Conservation (phyloP, 2,797 vertebrate species). For the Okamejei kenojei region DNA sequence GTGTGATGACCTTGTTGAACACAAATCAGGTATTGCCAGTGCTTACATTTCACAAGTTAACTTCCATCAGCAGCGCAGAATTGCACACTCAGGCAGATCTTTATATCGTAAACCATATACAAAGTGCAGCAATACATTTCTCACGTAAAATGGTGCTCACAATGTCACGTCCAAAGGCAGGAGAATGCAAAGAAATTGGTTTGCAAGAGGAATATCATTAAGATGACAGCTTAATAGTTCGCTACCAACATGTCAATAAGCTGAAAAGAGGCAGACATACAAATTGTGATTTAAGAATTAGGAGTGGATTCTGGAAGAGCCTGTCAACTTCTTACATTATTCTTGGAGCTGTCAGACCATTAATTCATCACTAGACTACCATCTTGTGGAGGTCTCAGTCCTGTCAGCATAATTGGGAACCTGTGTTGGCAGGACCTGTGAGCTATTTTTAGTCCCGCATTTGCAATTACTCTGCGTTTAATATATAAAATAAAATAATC, state of each 20-base stretch:
- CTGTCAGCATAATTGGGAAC: slow-evolving; percentile 13
- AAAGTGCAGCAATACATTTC: not conserved
- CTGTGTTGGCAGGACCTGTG: not conserved
- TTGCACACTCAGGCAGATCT: not conserved
- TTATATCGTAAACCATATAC: not conserved
- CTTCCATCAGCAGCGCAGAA: not conserved
- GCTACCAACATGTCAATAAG: not conserved
- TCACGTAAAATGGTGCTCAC: not conserved
- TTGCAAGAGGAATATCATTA: slow-evolving; percentile 12
- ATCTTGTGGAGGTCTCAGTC: slow-evolving; percentile 29
- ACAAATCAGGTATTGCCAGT: not conserved
- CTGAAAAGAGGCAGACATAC: slow-evolving; percentile 14
- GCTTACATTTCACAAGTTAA: not conserved
- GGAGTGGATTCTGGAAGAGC: not conserved
- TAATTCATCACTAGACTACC: slow-evolving; percentile 24
- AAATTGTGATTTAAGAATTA: slow-evolving; percentile 6
- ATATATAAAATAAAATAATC: not conserved
- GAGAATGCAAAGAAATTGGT: not conserved
- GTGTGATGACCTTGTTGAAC: not conserved
- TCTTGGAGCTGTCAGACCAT: slow-evolving; percentile 4
- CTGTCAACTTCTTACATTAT: not conserved
- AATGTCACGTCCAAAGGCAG: not conserved
- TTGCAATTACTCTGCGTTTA: not conserved
- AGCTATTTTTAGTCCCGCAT: slow-evolving; percentile 7
- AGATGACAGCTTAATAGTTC: not conserved